Evolutionary conservation across 1,140 invertebrate species (phyloP).

Genomic region (Lamellibrachia luymesi): DNA sequence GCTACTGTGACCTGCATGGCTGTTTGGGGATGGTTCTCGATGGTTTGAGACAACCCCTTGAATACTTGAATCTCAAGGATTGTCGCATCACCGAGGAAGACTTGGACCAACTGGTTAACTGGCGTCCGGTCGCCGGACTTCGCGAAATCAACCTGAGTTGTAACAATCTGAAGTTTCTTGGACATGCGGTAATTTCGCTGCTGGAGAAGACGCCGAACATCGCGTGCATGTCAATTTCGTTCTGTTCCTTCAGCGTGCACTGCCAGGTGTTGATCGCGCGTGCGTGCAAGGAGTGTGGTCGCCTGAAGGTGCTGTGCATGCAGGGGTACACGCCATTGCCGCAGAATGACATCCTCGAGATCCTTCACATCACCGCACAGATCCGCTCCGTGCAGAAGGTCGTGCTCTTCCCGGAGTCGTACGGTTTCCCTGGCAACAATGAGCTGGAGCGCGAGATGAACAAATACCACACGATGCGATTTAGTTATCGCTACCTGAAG

Average conservation of each 20-base stretch:
- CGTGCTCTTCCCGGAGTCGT: constrained; percentile 42
- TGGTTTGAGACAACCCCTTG: constrained; percentile 28
- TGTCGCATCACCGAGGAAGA: constrained; percentile 41
- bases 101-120: constrained; percentile 36
- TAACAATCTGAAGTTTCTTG: constrained; percentile 39
- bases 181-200: constrained; percentile 26
- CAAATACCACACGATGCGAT: constrained; percentile 27
- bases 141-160: constrained; percentile 47
- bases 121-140: constrained; percentile 33
- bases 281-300: constrained; percentile 13
- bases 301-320: constrained; percentile 40
- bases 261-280: constrained; percentile 18
- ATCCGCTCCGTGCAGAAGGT: constrained; percentile 45
- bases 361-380: constrained; percentile 36
- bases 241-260: constrained; percentile 37
- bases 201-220: constrained; percentile 36
- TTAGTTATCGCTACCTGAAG: constrained; percentile 33
- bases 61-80: constrained; percentile 43
- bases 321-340: constrained; percentile 45
- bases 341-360: constrained; percentile 32
- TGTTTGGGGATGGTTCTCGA: constrained; percentile 31
- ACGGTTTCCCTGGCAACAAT: constrained; percentile 47
- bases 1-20: constrained; percentile 41
- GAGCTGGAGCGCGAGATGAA: constrained; percentile 37
- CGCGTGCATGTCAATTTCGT: constrained; percentile 45